Base-by-base conservation (phyloP, 2,113 vertebrate genomes). In the Pygoscelis antarcticus region DNA sequence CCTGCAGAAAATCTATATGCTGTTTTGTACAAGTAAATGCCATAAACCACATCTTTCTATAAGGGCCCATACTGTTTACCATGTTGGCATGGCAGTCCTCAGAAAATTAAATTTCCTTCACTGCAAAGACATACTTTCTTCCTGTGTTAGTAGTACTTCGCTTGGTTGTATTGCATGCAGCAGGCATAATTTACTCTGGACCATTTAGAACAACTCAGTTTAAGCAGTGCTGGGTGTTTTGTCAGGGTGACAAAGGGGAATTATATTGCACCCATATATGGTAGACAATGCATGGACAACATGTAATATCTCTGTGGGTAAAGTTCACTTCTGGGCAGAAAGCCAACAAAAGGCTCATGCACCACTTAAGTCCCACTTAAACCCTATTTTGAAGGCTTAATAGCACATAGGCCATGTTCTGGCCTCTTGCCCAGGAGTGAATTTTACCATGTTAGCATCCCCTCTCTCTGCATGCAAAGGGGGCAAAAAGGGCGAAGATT, bases 301-400 rank as follows among this genome's bases (percentile, higher is more conserved):
- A 22, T 44, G 66, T 49, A 83, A 76, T 79, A 79, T 90, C 85
- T 92, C 94, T 87, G 87, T 83, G 94, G 84, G 81, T 95, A 82
- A 93, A 97, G 96, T 96, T 97, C 89, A 87, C 57, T 93, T 89
- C 91, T 97, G 93, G 95, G 96, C 95, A 96, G 87, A 72, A 91
- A 93, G 94, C 96, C 95, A 97, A 93, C 70, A 83, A 83, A 81
- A 97, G 95, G 93, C 95, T 95, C 89, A 89, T 61, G 91, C 81
- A 60, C 94, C 89, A 93, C 95, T 96, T 94, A 94, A 96, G 96
- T 96, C 93, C 91, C 95, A 97, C 93, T 97, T 96, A 97, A 96
- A 96, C 84, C 89, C 81, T 96, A 47, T 96, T 96, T 97, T 89
- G 91, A 85, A 93, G 83, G 93, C 94, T 97, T 95, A 96, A 91